Base-by-base conservation (phyloP, 2,888 invertebrate species). In the Conchocele bisecta region DNA sequence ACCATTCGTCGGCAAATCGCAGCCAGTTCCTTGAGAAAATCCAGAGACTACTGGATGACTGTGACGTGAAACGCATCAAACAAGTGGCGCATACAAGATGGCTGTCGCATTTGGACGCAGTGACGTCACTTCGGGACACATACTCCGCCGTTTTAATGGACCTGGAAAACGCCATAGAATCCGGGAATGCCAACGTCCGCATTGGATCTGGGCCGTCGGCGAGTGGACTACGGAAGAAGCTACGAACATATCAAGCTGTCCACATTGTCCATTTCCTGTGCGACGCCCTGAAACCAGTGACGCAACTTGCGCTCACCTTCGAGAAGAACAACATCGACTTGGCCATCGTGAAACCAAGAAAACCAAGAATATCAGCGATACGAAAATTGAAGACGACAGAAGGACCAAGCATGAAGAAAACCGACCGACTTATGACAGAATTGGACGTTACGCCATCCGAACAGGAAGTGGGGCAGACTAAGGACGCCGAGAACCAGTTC, bases 41-140 rank as follows among this genome's bases (percentile, higher is more conserved):
- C 1, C 67, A 68, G 48, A 39, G 48, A 11, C 0, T 58, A 24
- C 46, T 70, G 1, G 70, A 64, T 15, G 63, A 69, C n/a, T 17
- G 20, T 29, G 41, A 26, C 0, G 24, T 22, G 15, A 42, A 39
- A 22, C 54, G 44, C 13, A 31, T 69, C 13, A 57, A 69, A 31
- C 63, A 64, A 24, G 63, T 44, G 5, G 63, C 50, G 1, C 69
- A 69, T 33, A 63, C 57, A 17, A 29, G 63, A 20, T 69, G 63
- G 63, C 26, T 69, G 11, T 58, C 58, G 0, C 68, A 69, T 17
- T 20, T 57, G 33, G 57, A 69, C 15, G 68, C 68, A 9, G 58
- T 56, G 0, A 39, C 58, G 3, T 58, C 64, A 9, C 9, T 70
- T 7, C n/a, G 58, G 31, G 59, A 63, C 17, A 24, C 53, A 0